Percentiles rank a stretch among this genome's conserved stretches.
These are phyloP conservation scores for Papilio xuthus DNA, from an alignment of 1,140 invertebrate species.

Conservation along the genomic window DNA sequence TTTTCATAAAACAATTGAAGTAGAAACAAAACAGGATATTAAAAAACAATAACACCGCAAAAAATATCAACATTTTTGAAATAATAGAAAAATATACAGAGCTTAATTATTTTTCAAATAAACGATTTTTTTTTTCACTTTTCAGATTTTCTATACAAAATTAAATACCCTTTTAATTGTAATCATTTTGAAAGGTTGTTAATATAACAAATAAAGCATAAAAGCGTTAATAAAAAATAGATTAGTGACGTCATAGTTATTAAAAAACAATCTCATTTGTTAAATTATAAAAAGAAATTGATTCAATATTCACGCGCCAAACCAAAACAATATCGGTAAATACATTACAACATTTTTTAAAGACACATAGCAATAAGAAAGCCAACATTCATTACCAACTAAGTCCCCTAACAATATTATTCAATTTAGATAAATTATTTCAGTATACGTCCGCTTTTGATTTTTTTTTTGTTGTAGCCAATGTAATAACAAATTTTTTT, in stretches of 20 bases:
- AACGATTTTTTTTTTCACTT: not conserved
- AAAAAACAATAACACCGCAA: not conserved
- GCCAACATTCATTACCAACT: not conserved
- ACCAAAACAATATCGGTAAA: not conserved
- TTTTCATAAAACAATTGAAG: not conserved
- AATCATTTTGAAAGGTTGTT: not conserved
- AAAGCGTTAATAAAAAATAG: not conserved
- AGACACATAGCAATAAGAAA: not conserved
- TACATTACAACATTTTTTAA: not conserved
- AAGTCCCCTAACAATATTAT: not conserved
- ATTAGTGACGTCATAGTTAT: not conserved
- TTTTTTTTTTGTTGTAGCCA: too few species aligned
- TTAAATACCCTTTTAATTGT: not conserved
- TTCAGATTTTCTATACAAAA: not conserved
- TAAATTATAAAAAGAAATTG: not conserved
- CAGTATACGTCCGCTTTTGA: too few species aligned
- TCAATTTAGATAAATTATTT: not conserved
- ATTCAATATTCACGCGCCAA: constrained; percentile 21
- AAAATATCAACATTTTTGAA: not conserved
- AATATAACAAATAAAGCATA: not conserved
- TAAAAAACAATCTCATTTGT: not conserved
- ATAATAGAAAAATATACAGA: not conserved
- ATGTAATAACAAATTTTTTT: too few species aligned
- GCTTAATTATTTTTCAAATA: not conserved
- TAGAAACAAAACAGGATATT: not conserved